Base-by-base conservation (phyloP, 2,888 invertebrate species). In the Trachelus iudaicus region DNA sequence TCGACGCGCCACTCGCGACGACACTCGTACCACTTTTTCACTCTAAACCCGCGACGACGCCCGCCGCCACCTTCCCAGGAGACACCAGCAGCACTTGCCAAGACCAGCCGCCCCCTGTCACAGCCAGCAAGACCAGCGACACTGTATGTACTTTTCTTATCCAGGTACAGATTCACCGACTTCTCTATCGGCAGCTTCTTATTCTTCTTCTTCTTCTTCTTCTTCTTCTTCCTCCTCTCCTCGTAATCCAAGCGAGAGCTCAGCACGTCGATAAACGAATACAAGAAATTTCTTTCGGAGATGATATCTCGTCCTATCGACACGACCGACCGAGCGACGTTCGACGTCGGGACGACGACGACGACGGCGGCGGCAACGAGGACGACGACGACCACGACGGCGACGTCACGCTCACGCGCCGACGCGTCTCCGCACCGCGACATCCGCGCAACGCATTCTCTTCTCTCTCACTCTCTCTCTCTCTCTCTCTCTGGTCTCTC, bases 331-430 rank as follows among this genome's bases (percentile, higher is more conserved):
- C 56, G 56, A 56, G 56, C 56, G 56, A 56, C 56, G 56, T 56
- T 56, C 56, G 56, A 56, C 56, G 56, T 56, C 56, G 56, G 23
- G 56, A 56, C 56, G 56, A 56, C 56, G 56, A 23, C 80, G 80
- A 78, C 79, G 81, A 79, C 78, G 77, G 71, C 74, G 79, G 74
- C 74, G 71, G 75, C 76, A 68, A 30, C 71, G 76, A 75, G 75
- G 71, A 73, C 69, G 75, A 73, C 34, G 68, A 69, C 69, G 75
- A 75, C 30, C 31, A 69, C 71, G 77, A 71, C 73, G 79, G 75
- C 78, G 77, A 82, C 81, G 81, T 81, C 81, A 81, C 71, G 76
- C 75, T 77, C 77, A 75, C 80, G 78, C 78, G 77, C 76, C 78
- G 81, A 74, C 78, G 81, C 80, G 81, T 78, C 81, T 75, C 76